Conservation (phyloP, 2,888 invertebrate species). For the Galeruca laticollis region DNA sequence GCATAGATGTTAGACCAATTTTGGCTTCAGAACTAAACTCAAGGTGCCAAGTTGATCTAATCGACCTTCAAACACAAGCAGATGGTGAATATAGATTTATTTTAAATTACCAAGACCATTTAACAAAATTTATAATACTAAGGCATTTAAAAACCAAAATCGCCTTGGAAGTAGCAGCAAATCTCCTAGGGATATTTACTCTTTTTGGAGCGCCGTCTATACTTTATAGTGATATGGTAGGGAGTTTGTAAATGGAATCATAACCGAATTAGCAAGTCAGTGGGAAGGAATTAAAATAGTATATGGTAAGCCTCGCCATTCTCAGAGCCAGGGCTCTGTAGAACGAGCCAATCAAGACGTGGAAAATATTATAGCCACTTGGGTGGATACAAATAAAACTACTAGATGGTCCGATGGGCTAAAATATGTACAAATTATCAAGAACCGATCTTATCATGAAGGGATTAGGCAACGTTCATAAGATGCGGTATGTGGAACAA, state of each 20-base stretch:
- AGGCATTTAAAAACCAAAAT: background rate
- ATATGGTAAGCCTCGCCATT: too few species aligned
- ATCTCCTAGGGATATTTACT: background rate
- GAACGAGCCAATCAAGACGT: background rate
- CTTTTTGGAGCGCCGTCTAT: background rate
- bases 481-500: background rate
- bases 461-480: background rate
- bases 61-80: slow-evolving; percentile 1
- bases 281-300: too few species aligned
- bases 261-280: too few species aligned
- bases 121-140: slow-evolving; percentile 1
- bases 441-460: background rate
- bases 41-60: too few species aligned
- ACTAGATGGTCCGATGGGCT: background rate
- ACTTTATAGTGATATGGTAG: background rate
- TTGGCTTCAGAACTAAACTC: background rate
- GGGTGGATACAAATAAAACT: background rate
- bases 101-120: too few species aligned
- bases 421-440: background rate
- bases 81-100: background rate
- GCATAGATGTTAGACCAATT: background rate
- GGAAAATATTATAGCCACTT: background rate
- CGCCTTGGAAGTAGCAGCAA: background rate
- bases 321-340: too few species aligned
- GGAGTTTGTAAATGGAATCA: background rate